phyloP scores from a whole-genome alignment of 2,113 vertebrate species.

The Rhinoptilus africanus region DNA sequence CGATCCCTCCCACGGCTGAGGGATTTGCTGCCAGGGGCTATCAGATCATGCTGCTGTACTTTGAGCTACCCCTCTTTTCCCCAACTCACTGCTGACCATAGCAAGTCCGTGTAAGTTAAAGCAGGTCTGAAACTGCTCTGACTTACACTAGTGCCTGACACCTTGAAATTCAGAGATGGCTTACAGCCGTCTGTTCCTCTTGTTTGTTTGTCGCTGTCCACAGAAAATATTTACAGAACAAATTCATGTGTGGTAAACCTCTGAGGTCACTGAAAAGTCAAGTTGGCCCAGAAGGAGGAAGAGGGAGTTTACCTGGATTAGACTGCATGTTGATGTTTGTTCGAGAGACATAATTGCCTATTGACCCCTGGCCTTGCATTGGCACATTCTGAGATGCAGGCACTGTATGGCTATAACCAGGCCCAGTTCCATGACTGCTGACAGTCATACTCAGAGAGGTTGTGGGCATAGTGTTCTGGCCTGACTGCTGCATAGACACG shows the following conservation, averaged over 20 bases:
- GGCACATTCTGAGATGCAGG: constrained; percentile 86
- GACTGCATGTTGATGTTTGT: constrained; percentile 94
- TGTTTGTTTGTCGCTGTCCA: neutral
- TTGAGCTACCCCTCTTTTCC: neutral
- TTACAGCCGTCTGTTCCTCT: neutral
- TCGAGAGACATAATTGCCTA: constrained; percentile 86
- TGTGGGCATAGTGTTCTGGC: constrained; percentile 82
- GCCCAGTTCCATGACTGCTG: constrained; percentile 81
- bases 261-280: constrained; percentile 4
- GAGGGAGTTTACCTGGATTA: constrained; percentile 83
- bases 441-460: constrained; percentile 87
- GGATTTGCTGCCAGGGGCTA: neutral
- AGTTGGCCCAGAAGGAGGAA: neutral
- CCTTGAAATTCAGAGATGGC: neutral
- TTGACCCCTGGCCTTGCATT: constrained; percentile 85
- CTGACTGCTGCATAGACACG: constrained; percentile 88
- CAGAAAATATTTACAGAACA: constrained; percentile 27
- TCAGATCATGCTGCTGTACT: neutral
- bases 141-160: neutral
- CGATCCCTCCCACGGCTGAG: neutral
- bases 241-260: neutral
- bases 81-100: neutral
- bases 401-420: constrained; percentile 85
- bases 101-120: neutral
- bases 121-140: neutral